Base-by-base conservation (phyloP, 2,888 invertebrate genomes). In the Rhaphigaster nebulosa region DNA sequence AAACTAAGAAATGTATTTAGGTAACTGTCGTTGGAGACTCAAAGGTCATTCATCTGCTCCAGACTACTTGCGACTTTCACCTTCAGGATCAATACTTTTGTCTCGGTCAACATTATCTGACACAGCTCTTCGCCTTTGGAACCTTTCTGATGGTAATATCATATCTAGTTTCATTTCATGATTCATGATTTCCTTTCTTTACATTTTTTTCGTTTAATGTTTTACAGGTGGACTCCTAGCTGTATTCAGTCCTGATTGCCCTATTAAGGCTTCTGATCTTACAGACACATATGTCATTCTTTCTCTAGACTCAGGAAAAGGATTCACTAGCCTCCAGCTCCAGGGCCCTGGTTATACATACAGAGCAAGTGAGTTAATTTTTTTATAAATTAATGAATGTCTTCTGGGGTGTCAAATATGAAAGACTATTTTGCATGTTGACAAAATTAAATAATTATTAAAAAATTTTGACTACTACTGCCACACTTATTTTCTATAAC, bases 21-120 rank as follows among this genome's bases (percentile, higher is more conserved):
- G 97, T 52, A 97, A 97, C 93, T 97, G 97, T 93, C 95, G 97
- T 90, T 96, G 96, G 94, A 96, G 96, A 4, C 94, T 98, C 88
- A 95, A 95, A 91, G 98, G 98, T 0, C 98, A 98, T 94, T 96
- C 96, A 92, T 96, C 97, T 1, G 96, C 97, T 18, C 96, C 97
- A 0, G 96, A 97, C 90, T 94, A 95, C 92, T 95, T 98, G 92
- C 95, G 96, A 92, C 94, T 98, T 92, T 96, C 97, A 93, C 96
- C 96, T 89, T 94, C 95, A 1, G 97, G 97, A 56, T 95, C 95
- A 88, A 95, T 96, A 90, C 96, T 97, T 92, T 94, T 98, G 92
- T 97, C 98, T 13, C 88, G 91, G 23, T 95, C 96, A 29, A 97
- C 97, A 94, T 95, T 95, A 91, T 94, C 95, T 92, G 96, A 96